Evolutionary conservation across 2,797 vertebrate species (phyloP).

Genomic region (Ciconia nigra): DNA sequence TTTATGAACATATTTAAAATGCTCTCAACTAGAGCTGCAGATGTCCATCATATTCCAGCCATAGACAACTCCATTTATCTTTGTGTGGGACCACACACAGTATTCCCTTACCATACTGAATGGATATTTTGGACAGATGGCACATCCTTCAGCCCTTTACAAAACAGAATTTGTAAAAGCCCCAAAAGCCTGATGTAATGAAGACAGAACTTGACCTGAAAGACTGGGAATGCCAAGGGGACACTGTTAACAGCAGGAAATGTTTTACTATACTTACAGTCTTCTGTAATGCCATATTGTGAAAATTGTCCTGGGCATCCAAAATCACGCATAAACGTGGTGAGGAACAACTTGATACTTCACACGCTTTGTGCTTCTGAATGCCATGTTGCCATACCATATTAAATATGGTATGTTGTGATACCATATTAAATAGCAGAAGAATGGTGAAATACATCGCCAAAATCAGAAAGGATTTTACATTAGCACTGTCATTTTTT

Average conservation of each 20-base stretch:
- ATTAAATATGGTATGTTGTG: background rate
- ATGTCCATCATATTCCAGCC: background rate
- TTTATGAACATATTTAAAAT: background rate
- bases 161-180: background rate
- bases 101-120: background rate
- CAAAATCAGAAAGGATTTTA: background rate
- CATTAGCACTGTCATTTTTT: background rate
- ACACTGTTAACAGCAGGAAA: background rate
- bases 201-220: background rate
- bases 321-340: background rate
- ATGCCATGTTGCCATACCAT: background rate
- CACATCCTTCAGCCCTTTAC: background rate
- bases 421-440: background rate
- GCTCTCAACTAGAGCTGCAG: background rate
- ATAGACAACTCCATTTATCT: background rate
- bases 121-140: background rate
- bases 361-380: background rate
- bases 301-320: background rate
- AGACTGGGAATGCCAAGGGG: background rate
- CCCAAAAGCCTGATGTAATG: background rate
- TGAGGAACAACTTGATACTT: background rate
- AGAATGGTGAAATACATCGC: background rate
- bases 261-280: background rate
- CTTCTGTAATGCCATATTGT: background rate
- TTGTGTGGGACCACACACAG: background rate